These are phyloP conservation scores for Zelostemma sp. DNA, from an alignment of 1,140 invertebrate species.

Conservation along the genomic window DNA sequence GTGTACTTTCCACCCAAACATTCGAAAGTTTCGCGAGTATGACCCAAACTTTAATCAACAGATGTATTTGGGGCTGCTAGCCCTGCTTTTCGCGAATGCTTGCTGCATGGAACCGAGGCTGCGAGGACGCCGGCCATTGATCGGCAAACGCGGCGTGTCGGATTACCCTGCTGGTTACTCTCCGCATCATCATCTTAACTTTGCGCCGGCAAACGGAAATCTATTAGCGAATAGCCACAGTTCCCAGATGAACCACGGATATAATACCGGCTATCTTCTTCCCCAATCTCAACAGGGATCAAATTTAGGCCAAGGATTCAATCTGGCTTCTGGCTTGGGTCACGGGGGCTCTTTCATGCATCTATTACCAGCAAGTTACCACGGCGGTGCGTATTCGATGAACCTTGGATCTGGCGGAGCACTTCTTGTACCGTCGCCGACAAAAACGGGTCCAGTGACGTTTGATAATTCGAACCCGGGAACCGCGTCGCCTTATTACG, in stretches of 20 bases:
- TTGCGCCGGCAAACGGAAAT: slow-evolving; percentile 24
- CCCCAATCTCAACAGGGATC: slow-evolving; percentile 19
- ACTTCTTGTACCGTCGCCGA: slow-evolving; percentile 34
- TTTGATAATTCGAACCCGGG: slow-evolving; percentile 41
- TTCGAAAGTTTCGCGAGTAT: no score
- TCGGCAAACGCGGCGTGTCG: slow-evolving; percentile 60
- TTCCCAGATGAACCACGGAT: slow-evolving; percentile 15
- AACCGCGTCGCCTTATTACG: slow-evolving; percentile 28
- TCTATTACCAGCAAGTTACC: slow-evolving; percentile 39
- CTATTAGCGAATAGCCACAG: no score
- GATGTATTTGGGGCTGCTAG: slow-evolving; percentile 52
- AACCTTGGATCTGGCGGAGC: slow-evolving; percentile 14
- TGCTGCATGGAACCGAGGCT: slow-evolving; percentile 37
- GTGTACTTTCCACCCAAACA: no score
- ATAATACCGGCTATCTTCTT: slow-evolving; percentile 19
- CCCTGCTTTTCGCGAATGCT: slow-evolving; percentile 39
- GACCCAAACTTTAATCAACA: no score
- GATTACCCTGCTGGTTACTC: slow-evolving; percentile 53
- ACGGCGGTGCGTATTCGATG: slow-evolving; percentile 20
- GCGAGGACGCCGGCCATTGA: slow-evolving; percentile 38
- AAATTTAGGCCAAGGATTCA: slow-evolving; percentile 44
- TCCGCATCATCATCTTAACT: slow-evolving; percentile 29
- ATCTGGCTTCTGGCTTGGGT: slow-evolving; percentile 30
- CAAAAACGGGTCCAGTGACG: slow-evolving; percentile 64
- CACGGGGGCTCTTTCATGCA: slow-evolving; percentile 27